These are phyloP conservation scores for Drosophila sp. DNA, from an alignment of 1,140 invertebrate genomes.

Conservation along the genomic window DNA sequence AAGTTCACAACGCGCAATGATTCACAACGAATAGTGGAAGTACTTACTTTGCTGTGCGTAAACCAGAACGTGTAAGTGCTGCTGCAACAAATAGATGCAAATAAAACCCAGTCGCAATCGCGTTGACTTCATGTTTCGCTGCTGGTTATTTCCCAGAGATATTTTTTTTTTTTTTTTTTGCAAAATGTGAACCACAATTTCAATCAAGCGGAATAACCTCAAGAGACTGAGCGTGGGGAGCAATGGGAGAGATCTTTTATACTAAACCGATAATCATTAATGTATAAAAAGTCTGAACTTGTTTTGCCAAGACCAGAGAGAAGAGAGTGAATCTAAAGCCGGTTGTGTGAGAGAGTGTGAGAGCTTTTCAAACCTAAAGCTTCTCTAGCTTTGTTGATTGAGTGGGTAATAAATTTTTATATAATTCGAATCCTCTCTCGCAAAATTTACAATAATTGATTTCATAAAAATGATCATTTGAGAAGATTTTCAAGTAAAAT, in stretches of 20 bases:
- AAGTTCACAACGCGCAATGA: constrained; percentile 40
- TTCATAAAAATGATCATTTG: background rate
- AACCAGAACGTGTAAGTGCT: constrained; percentile 35
- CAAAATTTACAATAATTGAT: background rate
- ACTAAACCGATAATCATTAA: background rate
- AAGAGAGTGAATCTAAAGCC: background rate
- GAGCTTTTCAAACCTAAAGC: background rate
- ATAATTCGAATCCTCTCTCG: background rate
- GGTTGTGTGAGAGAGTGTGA: background rate
- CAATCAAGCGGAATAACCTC: no score
- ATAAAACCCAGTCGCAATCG: constrained; percentile 34
- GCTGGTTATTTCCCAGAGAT: constrained; percentile 35
- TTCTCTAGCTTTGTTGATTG: background rate
- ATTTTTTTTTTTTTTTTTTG: no score
- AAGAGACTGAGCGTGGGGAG: background rate
- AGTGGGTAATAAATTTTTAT: background rate
- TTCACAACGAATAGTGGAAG: constrained; percentile 29
- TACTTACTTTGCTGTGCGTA: constrained; percentile 68
- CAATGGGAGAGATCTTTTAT: constrained; percentile 11
- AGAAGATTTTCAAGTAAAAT: constrained; percentile 22
- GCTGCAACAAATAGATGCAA: constrained; percentile 28
- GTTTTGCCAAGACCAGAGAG: background rate
- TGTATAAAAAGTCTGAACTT: background rate
- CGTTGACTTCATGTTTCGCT: constrained; percentile 46
- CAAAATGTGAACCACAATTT: constrained; percentile 20